Percentiles rank a stretch among this genome's conserved stretches.
Evolutionary conservation across 2,113 vertebrate genomes (phyloP).

Genomic region (Ictidomys tridecemlineatus): DNA sequence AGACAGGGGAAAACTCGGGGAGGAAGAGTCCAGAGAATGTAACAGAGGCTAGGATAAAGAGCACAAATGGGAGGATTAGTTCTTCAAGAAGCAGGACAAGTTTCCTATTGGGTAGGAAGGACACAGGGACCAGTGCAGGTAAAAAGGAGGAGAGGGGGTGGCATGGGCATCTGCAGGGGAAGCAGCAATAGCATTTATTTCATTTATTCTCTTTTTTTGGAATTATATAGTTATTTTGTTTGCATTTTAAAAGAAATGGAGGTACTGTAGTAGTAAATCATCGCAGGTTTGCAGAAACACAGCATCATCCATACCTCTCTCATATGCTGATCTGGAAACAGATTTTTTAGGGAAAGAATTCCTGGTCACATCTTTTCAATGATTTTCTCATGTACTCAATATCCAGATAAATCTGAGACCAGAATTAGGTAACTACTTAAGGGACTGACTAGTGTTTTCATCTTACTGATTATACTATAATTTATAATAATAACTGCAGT

Average conservation of each 20-base stretch:
- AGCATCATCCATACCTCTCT: background rate
- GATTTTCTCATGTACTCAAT: background rate
- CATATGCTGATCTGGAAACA: background rate
- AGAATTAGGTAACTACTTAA: slow-evolving; percentile 31
- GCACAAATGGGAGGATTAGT: background rate
- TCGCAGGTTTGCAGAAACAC: background rate
- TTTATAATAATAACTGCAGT: slow-evolving; percentile 39
- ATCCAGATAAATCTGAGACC: background rate
- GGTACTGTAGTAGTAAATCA: background rate
- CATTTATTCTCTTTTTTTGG: background rate
- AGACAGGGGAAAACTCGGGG: background rate
- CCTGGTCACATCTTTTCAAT: background rate
- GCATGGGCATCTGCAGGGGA: background rate
- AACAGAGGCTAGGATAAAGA: background rate
- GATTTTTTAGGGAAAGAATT: background rate
- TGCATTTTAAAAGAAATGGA: background rate
- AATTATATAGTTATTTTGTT: background rate
- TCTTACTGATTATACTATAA: slow-evolving; percentile 24
- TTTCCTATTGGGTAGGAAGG: background rate
- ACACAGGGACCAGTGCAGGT: background rate
- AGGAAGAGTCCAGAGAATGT: background rate
- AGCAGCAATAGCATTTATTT: background rate
- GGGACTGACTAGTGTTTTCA: background rate
- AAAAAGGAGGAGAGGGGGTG: background rate
- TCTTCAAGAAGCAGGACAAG: background rate